Percentiles rank a stretch among this genome's conserved stretches.
Conservation (phyloP, 2,888 invertebrate species). For the Pheosia gnoma region DNA sequence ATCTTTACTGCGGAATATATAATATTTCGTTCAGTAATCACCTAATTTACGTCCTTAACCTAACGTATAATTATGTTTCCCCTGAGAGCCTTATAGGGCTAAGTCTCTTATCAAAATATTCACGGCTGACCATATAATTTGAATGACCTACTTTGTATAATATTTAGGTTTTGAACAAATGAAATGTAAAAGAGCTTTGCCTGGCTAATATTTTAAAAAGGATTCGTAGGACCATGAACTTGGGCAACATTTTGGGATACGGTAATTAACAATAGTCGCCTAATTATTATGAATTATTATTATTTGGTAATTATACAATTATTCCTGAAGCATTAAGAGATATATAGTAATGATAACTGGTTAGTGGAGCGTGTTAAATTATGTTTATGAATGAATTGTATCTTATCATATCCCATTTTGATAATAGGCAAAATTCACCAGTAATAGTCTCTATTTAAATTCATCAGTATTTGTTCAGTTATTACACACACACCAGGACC, state of each 20-base stretch:
- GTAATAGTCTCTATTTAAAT: no score
- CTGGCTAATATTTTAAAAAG: background rate
- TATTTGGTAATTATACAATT: background rate
- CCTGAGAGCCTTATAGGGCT: conserved; percentile 7
- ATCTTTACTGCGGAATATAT: no score
- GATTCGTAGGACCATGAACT: background rate
- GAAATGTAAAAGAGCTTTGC: conserved; percentile 2
- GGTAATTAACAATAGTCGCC: background rate
- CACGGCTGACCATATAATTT: conserved; percentile 10
- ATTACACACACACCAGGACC: background rate
- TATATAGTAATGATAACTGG: background rate
- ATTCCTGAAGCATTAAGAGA: background rate
- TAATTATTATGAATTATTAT: background rate
- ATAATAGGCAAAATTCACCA: no score
- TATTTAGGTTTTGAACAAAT: conserved; percentile 6
- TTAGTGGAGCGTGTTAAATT: background rate
- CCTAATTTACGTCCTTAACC: no score
- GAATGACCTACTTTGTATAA: conserved; percentile 16
- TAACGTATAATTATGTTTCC: conserved; percentile 26
- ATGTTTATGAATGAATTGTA: background rate
- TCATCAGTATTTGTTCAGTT: no score
- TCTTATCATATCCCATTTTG: no score
- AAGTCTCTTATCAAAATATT: conserved; percentile 15
- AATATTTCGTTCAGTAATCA: no score
- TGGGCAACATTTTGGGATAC: background rate